These are phyloP conservation scores for Junonia oenone DNA, from an alignment of 2,888 invertebrate species.

Conservation along the genomic window DNA sequence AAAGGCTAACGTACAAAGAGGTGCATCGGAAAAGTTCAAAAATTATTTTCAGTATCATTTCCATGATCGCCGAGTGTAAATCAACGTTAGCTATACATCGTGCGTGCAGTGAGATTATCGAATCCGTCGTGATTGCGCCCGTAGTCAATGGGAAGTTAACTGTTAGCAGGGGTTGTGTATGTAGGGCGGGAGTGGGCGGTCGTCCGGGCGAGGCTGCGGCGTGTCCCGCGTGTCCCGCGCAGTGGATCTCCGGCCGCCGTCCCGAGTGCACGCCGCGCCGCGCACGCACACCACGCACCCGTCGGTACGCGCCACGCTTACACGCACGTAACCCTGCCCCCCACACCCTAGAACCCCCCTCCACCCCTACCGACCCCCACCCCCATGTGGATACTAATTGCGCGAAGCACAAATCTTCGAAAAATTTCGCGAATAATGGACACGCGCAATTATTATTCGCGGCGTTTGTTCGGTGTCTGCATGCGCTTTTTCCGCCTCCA, in stretches of 20 bases:
- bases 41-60: not conserved
- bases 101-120: constrained; percentile 1
- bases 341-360: constrained; percentile 27
- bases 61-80: not conserved
- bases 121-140: not conserved
- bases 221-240: constrained; percentile 46
- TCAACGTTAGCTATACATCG: not conserved
- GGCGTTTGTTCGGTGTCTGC: constrained; percentile 30
- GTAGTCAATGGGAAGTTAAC: constrained; percentile 34
- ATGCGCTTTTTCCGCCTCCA: constrained; percentile 30
- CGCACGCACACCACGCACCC: constrained; percentile 63
- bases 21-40: constrained; percentile 11
- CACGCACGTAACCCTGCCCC: constrained; percentile 52
- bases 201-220: constrained; percentile 55
- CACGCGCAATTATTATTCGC: constrained; percentile 37
- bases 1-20: constrained; percentile 17
- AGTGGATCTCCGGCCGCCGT: constrained; percentile 69
- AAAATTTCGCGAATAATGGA: constrained; percentile 26
- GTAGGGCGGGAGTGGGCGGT: constrained; percentile 48
- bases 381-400: constrained; percentile 55
- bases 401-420: constrained; percentile 36
- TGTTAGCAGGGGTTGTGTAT: constrained; percentile 35
- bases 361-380: constrained; percentile 24
- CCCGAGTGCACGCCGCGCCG: constrained; percentile 69
- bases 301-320: constrained; percentile 70